Evolutionary conservation across 2,888 invertebrate genomes (phyloP).

Genomic region (Drosophila ezoana): DNA sequence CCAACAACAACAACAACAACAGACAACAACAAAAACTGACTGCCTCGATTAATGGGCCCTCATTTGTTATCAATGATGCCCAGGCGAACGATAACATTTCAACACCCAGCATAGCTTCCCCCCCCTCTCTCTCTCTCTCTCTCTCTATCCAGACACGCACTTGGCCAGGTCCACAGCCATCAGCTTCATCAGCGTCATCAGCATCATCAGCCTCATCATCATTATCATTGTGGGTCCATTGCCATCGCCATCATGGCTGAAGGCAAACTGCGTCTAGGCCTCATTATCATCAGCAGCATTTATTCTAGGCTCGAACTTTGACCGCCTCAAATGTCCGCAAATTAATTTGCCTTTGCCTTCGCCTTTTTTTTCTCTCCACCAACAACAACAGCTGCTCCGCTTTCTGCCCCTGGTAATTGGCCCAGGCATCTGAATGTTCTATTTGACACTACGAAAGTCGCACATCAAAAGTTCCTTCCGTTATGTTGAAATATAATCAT

Average conservation of each 20-base stretch:
- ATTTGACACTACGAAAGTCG: no score
- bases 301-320: constrained; percentile 46
- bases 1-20: constrained; percentile 19
- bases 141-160: no score
- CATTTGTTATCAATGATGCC: constrained; percentile 81
- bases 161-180: constrained; percentile 2
- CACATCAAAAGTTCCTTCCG: no score
- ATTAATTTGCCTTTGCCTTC: constrained; percentile 54
- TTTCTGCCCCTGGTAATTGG: no score
- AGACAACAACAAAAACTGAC: constrained; percentile 32
- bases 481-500: no score
- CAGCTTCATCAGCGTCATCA: constrained; percentile 20
- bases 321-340: constrained; percentile 59
- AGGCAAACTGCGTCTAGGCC: constrained; percentile 36
- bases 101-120: constrained; percentile 29
- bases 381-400: neutral
- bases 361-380: constrained; percentile 11
- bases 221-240: constrained; percentile 48
- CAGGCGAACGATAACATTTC: constrained; percentile 77
- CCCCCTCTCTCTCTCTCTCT: no score
- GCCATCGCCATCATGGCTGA: constrained; percentile 41
- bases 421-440: no score
- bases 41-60: constrained; percentile 73
- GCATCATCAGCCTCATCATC: constrained; percentile 44
- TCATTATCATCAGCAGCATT: constrained; percentile 49